Base-by-base conservation (phyloP, 2,888 invertebrate genomes). In the Hydraecia micacea region DNA sequence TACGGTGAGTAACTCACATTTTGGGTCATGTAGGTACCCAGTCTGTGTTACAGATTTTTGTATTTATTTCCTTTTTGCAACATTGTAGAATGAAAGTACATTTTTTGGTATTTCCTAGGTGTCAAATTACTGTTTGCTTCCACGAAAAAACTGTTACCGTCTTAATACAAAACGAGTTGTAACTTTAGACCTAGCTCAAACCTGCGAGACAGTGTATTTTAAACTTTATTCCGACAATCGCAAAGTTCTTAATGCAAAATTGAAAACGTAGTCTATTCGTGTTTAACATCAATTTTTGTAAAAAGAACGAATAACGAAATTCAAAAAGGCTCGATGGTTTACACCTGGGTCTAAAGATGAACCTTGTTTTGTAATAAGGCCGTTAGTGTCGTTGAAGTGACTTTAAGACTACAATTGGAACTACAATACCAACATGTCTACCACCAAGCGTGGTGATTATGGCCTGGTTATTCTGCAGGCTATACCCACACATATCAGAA, bases 1-100 rank as follows among this genome's bases (percentile, higher is more conserved):
- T 78, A 58, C 9, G 32, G 62, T 76, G 62, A 79, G 75, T 87
- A 80, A 86, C 63, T 79, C 46, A 70, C 39, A 76, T 70, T 79
- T 77, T 73, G 66, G 68, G 68, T 66, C 46, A 46, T 46, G 15
- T n/a, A n/a, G n/a, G n/a, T 67, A 63, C 32, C 62, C 6, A 49
- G 52, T 62, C 25, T 62, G n/a, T 28, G 32, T 62, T 55, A 46
- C 36, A 39, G 8, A 7, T 65, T 60, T 36, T n/a, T 13, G 0
- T 13, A 13, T 32, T 66, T 46, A 15, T n/a, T 32, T 62, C 8
- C 60, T 32, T 63, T 25, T 36, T 21, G 36, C 2, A 6, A 58
- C 28, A 28, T 5, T n/a, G 2, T n/a, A 32, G 32, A 63, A 9
- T 36, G 9, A 21, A 63, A 36, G 32, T 32, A 36, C 4, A 18